Percentiles rank a stretch among this genome's conserved stretches.
These are phyloP conservation scores for Heliopora coerulea DNA, from an alignment of 92 coral and sea anemone species.

Conservation along the genomic window DNA sequence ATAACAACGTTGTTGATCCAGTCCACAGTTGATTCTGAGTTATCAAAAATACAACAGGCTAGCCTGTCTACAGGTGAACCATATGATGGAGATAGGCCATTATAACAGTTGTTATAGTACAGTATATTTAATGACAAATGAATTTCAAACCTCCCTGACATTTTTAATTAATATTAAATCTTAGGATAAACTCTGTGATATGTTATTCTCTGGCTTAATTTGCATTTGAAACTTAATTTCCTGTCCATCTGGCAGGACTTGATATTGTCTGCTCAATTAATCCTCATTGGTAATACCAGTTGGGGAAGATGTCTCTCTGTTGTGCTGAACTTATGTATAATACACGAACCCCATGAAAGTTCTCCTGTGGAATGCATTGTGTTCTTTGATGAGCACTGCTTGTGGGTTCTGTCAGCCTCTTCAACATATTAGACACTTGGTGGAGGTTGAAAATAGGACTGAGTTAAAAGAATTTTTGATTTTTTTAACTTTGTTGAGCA, in stretches of 20 bases:
- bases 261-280: slow-evolving; percentile 23
- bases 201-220: background rate
- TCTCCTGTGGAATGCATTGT: background rate
- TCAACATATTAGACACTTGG: background rate
- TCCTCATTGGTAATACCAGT: slow-evolving; percentile 20
- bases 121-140: too few species aligned
- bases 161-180: background rate
- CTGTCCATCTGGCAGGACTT: background rate
- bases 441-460: background rate
- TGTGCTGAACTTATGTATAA: slow-evolving; percentile 13
- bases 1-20: too few species aligned
- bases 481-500: background rate
- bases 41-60: too few species aligned
- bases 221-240: background rate
- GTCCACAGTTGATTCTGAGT: too few species aligned
- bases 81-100: too few species aligned
- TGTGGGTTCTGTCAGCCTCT: background rate
- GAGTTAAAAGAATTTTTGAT: background rate
- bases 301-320: background rate
- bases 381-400: background rate
- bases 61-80: too few species aligned
- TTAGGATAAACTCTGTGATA: background rate
- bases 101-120: too few species aligned
- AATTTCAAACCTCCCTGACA: background rate
- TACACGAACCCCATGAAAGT: background rate